Percentiles rank a stretch among this genome's conserved stretches.
These are phyloP conservation scores for Aphelenchoides besseyi DNA, from an alignment of 1,140 invertebrate species.

Conservation along the genomic window DNA sequence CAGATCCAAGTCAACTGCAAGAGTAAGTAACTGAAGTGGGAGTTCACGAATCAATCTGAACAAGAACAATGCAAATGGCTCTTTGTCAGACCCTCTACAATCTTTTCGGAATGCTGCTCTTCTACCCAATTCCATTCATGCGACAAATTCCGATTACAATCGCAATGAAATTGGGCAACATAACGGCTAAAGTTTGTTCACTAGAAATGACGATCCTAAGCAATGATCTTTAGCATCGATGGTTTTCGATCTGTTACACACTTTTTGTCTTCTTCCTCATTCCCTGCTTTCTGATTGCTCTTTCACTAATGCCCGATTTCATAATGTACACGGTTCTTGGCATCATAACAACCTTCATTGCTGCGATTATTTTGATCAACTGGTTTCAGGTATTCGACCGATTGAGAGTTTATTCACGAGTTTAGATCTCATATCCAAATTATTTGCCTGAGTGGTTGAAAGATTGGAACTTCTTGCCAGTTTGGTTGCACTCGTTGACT, in stretches of 20 bases:
- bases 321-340: conserved; percentile 61
- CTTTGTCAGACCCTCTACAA: conserved; percentile 71
- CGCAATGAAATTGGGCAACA: conserved; percentile 65
- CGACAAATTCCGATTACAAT: conserved; percentile 67
- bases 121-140: conserved; percentile 69
- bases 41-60: no score
- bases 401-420: neutral
- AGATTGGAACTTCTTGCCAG: neutral
- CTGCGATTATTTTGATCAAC: conserved; percentile 62
- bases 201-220: conserved; percentile 15
- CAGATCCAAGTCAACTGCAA: conserved; percentile 47
- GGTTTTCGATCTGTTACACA: conserved; percentile 68
- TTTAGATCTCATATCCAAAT: neutral
- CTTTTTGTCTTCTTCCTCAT: conserved; percentile 67
- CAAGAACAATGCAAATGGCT: conserved; percentile 68
- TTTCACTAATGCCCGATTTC: conserved; percentile 49
- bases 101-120: conserved; percentile 69
- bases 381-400: conserved; percentile 62
- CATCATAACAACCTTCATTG: conserved; percentile 60
- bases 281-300: conserved; percentile 61
- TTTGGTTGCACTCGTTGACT: neutral
- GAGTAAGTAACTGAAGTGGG: conserved; percentile 49
- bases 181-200: conserved; percentile 56
- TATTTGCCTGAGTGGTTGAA: neutral
- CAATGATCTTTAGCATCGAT: conserved; percentile 44